Evolutionary conservation across 2,113 vertebrate genomes (phyloP), one percentile per base, ranked within the genome.

Genomic region (Isurus oxyrinchus): DNA sequence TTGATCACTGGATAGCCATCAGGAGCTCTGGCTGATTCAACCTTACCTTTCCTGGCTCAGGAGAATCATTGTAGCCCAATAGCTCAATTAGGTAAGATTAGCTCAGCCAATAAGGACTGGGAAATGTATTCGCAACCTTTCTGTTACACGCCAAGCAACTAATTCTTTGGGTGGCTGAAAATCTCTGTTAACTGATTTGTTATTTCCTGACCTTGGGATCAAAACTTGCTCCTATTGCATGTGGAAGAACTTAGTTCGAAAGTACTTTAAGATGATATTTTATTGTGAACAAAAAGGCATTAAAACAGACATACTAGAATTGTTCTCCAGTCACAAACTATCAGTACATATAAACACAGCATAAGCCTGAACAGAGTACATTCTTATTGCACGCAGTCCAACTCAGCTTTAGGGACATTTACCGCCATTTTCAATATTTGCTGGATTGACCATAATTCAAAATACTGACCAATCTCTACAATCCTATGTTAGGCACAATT

Each of bases 271-370:
- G 63, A 95, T 72, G 10, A 55, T 76, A 95, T 55, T 95, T 95
- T 95, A 95, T 95, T 95, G 49, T 95, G 94, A 69, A 72, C 49
- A 72, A 72, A 72, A 35, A 35, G n/a, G 40, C 63, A 69, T 95
- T 4, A 49, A 16, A 95, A 95, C 63, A 95, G 63, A 67, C 55
- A 90, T 16, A 66, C 61, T 94, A 66, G 7, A 69, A 95, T 95
- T 25, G 63, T 11, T 95, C 61, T 69, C n/a, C 19, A 19, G 66
- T 16, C 90, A 72, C 94, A 72, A 95, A 35, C 49, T 35, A 72
- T 55, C 67, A 53, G 27, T 76, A 55, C 66, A 95, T 49, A 53
- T 44, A 95, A 95, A 76, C 40, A 72, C 44, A 72, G 49, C 76
- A 72, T 53, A 49, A 95, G 55, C n/a, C 66, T 72, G 66, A 72